phyloP scores from a whole-genome alignment of 2,113 vertebrate genomes.

The Centropus bengalensis region DNA sequence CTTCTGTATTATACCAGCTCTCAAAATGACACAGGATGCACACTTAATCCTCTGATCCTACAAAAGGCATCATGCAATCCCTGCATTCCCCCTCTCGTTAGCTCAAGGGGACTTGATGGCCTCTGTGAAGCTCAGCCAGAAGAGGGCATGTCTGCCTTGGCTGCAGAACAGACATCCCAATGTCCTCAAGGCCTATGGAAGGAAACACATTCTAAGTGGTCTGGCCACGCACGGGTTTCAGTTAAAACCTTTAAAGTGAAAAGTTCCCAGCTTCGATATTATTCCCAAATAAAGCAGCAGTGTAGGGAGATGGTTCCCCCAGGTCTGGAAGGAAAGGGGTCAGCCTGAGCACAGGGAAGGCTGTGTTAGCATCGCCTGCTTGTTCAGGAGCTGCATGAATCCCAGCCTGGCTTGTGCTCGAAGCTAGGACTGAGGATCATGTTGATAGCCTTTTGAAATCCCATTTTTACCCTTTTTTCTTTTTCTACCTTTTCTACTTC shows the following conservation, averaged over 20 bases:
- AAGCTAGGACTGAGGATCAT: not conserved
- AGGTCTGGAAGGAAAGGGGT: not conserved
- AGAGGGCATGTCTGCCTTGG: not conserved
- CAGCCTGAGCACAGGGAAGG: not conserved
- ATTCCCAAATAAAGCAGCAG: not conserved
- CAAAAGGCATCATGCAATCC: fast-evolving
- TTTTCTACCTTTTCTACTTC: too few species aligned
- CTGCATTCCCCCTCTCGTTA: not conserved
- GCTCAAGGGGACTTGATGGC: fast-evolving
- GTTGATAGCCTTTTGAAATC: not conserved
- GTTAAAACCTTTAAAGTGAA: not conserved
- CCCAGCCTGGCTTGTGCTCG: not conserved
- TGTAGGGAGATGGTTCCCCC: not conserved
- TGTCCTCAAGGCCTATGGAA: fast-evolving
- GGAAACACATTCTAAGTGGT: not conserved
- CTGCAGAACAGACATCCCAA: not conserved
- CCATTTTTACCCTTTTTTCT: not conserved
- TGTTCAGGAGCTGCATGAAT: not conserved
- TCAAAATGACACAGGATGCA: fast-evolving
- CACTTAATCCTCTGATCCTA: not conserved
- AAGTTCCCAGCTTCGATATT: not conserved
- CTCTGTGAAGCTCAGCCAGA: not conserved
- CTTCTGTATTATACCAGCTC: not conserved
- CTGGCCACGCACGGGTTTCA: fast-evolving
- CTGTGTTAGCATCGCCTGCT: fast-evolving